Evolutionary conservation across 2,888 invertebrate genomes (phyloP).

Genomic region (Drosophila rellima): DNA sequence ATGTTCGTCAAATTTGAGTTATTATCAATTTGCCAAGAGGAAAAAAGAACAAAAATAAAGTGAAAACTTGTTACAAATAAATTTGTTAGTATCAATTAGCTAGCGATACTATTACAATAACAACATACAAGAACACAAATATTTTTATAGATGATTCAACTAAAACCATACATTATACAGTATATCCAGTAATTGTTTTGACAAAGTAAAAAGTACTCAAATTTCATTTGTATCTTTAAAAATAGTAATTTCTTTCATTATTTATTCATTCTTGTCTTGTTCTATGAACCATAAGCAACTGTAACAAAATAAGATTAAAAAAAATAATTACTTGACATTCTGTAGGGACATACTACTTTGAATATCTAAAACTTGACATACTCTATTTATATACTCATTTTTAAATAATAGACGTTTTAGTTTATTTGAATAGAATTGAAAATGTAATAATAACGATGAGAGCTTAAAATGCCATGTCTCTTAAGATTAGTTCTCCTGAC

Average conservation of each 20-base stretch:
- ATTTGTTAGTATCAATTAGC: conserved; percentile 25
- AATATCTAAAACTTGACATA: not conserved
- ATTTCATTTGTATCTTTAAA: too few species aligned
- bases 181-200: not conserved
- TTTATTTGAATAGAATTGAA: conserved; percentile 1
- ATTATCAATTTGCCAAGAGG: conserved; percentile 45
- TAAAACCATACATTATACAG: not conserved
- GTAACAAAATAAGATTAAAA: not conserved
- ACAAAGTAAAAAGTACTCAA: too few species aligned
- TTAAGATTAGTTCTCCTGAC: not conserved
- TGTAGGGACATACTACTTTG: not conserved
- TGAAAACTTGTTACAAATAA: conserved; percentile 52
- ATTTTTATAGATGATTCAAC: not conserved
- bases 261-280: too few species aligned
- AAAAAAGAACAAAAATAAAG: conserved; percentile 54
- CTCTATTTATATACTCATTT: not conserved
- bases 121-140: not conserved
- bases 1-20: conserved; percentile 10
- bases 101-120: conserved; percentile 13
- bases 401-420: not conserved
- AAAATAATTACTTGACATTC: too few species aligned
- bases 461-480: not conserved
- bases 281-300: not conserved
- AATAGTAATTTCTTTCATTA: too few species aligned
- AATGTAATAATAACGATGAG: not conserved